Percentiles rank a stretch among this genome's conserved stretches.
phyloP scores from a whole-genome alignment of 2,797 vertebrate genomes.

The Brachyrhaphis roseni region DNA sequence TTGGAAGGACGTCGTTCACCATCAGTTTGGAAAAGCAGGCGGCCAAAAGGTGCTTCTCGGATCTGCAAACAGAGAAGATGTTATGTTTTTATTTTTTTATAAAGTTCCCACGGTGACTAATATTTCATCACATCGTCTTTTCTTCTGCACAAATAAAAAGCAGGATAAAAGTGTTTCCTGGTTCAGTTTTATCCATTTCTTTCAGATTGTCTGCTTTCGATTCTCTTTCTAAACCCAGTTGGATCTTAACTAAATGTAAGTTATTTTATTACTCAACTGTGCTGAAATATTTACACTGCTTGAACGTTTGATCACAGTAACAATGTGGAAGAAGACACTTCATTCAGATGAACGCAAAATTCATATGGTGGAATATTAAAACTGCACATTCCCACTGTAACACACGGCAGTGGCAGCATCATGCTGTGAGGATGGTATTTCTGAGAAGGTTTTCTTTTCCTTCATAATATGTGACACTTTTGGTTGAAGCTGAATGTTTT shows the following conservation, averaged over 20 bases:
- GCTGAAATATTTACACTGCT: not conserved
- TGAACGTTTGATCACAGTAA: not conserved
- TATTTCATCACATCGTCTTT: not conserved
- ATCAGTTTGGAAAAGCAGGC: slow-evolving; percentile 87
- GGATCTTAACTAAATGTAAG: not conserved
- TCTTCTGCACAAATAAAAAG: not conserved
- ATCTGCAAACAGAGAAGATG: slow-evolving; percentile 68
- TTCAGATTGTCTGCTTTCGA: not conserved
- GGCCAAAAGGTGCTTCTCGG: slow-evolving; percentile 70
- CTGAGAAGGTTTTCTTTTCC: not conserved
- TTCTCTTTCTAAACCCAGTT: not conserved
- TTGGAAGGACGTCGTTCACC: slow-evolving; percentile 83
- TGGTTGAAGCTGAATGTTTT: not conserved
- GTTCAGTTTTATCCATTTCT: not conserved
- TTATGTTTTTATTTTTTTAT: not conserved
- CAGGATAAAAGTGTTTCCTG: not conserved
- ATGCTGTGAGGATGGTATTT: not conserved
- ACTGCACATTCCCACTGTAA: not conserved
- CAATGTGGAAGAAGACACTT: not conserved
- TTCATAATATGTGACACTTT: not conserved
- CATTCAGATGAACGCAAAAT: not conserved
- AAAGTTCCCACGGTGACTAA: not conserved
- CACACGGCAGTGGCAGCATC: not conserved
- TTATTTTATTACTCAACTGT: not conserved
- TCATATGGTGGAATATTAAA: not conserved